These are phyloP conservation scores for Lycodopsis pacificus DNA, from an alignment of 2,797 vertebrate species.

Conservation along the genomic window DNA sequence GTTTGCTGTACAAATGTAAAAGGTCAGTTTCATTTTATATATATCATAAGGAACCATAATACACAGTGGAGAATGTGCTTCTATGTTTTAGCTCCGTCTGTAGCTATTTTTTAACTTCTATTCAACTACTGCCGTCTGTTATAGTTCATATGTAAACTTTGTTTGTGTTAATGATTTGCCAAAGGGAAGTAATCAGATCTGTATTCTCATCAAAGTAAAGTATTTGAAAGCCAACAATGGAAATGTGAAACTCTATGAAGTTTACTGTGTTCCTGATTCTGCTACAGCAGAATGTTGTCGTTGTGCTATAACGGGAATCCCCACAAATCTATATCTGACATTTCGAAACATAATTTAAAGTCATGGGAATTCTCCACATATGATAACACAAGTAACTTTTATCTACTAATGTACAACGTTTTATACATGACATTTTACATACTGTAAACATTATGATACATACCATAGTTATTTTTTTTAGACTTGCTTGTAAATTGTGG, in stretches of 20 bases:
- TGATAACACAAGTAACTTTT: background rate
- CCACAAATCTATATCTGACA: conserved; percentile 23
- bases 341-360: conserved; percentile 5
- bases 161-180: background rate
- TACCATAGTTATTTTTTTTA: background rate
- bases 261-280: conserved; percentile 13
- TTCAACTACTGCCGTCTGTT: background rate
- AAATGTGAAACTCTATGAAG: conserved; percentile 11
- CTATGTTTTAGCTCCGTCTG: background rate
- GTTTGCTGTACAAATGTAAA: conserved; percentile 18
- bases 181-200: background rate
- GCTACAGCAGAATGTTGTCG: background rate
- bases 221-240: background rate
- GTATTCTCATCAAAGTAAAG: conserved; percentile 1
- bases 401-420: background rate
- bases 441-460: conserved; percentile 2
- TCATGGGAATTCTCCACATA: background rate
- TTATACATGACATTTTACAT: background rate
- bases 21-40: conserved; percentile 27
- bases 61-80: background rate
- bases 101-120: background rate
- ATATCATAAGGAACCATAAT: background rate
- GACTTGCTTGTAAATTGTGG: background rate
- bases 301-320: conserved; percentile 21
- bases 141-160: background rate